phyloP scores from a whole-genome alignment of 1,140 invertebrate genomes.

The Bombus vancouverensis region DNA sequence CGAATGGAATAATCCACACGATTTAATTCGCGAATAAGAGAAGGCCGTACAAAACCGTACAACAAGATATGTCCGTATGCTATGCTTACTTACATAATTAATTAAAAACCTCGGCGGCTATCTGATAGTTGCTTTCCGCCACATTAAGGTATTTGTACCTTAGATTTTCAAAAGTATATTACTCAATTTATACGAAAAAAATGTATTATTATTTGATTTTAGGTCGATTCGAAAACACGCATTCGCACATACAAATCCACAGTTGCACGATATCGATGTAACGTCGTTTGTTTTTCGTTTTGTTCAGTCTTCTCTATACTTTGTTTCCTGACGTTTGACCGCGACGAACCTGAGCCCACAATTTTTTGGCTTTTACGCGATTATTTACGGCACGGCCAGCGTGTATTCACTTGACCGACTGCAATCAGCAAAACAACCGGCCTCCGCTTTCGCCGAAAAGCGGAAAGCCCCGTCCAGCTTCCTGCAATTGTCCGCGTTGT shows the following conservation, averaged over 20 bases:
- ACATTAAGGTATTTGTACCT: too few species aligned
- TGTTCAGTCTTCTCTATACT: slow-evolving; percentile 23
- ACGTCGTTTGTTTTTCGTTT: slow-evolving; percentile 11
- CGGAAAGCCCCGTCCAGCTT: background rate
- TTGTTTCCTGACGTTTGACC: slow-evolving; percentile 25
- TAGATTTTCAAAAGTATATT: too few species aligned
- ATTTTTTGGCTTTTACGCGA: slow-evolving; percentile 35
- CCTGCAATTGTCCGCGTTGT: background rate
- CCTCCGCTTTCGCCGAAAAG: background rate
- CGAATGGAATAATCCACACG: background rate
- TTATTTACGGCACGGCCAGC: slow-evolving; percentile 32
- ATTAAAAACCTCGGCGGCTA: too few species aligned
- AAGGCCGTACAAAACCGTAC: background rate
- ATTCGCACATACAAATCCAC: background rate
- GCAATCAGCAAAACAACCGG: slow-evolving; percentile 42
- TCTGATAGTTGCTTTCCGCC: too few species aligned
- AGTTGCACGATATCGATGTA: background rate
- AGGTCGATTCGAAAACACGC: too few species aligned
- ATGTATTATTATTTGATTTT: too few species aligned
- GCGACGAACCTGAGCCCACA: slow-evolving; percentile 23
- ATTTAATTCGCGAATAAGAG: background rate
- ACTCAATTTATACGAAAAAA: too few species aligned
- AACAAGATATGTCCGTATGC: background rate
- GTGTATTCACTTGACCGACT: slow-evolving; percentile 33
- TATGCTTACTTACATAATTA: too few species aligned